Evolutionary conservation across 2,797 vertebrate genomes (phyloP).

Genomic region (Aotus griseimembra): DNA sequence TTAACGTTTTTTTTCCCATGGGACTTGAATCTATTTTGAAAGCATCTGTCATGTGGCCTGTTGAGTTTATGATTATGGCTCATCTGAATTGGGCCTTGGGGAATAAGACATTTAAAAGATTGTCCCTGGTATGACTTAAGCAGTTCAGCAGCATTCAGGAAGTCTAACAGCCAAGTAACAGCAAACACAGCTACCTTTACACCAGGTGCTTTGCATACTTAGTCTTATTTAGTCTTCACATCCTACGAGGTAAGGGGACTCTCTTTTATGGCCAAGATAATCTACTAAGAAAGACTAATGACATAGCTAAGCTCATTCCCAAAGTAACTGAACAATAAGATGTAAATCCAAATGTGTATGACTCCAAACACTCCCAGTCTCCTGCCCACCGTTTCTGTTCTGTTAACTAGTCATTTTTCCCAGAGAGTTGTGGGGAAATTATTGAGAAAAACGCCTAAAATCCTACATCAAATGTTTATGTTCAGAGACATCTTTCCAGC

Average conservation of each 20-base stretch:
- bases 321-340: not conserved
- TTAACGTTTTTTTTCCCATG: not conserved
- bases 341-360: no score
- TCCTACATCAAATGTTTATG: not conserved
- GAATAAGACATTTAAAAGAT: not conserved
- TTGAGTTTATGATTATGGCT: not conserved
- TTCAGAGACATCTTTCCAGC: not conserved
- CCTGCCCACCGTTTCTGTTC: not conserved
- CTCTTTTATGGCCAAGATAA: not conserved
- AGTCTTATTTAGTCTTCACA: not conserved
- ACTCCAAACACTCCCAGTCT: not conserved
- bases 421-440: not conserved
- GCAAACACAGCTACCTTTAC: not conserved
- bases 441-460: not conserved
- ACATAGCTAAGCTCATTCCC: not conserved
- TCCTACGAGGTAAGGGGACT: fast-evolving
- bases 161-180: not conserved
- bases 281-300: not conserved
- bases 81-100: not conserved
- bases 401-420: not conserved
- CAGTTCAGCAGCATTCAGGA: not conserved
- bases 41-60: not conserved
- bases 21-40: not conserved
- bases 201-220: not conserved
- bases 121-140: not conserved